Conservation (phyloP, 2,113 vertebrate species). For the Actenoides lindsayi region DNA sequence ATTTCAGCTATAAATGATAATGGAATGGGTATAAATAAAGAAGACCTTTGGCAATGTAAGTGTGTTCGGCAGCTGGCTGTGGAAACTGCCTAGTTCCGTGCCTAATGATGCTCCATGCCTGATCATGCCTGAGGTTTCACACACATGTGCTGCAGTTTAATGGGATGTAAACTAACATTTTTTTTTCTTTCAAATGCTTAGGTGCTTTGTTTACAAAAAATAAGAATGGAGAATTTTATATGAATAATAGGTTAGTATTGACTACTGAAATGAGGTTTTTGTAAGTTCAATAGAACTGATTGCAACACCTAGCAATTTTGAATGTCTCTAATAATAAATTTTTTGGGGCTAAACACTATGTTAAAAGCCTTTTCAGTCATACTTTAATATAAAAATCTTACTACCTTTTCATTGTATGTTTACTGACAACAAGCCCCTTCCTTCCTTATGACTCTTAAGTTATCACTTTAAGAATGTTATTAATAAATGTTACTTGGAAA, state of each 20-base stretch:
- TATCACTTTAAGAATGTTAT: constrained; percentile 54
- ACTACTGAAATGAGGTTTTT: constrained; percentile 59
- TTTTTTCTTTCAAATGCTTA: constrained; percentile 34
- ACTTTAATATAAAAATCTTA: constrained; percentile 39
- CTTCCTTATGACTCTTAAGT: constrained; percentile 47
- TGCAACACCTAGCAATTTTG: constrained; percentile 25
- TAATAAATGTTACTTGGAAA: constrained; percentile 64
- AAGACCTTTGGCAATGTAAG: background rate
- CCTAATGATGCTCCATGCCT: constrained; percentile 27
- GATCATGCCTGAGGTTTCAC: constrained; percentile 40
- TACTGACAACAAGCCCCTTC: constrained; percentile 52
- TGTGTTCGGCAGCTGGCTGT: constrained; percentile 35
- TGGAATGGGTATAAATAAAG: background rate
- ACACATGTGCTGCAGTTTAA: constrained; percentile 28
- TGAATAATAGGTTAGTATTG: constrained; percentile 39
- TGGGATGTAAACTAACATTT: constrained; percentile 52
- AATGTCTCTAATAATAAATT: constrained; percentile 34
- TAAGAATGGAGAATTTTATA: constrained; percentile 21
- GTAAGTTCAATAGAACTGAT: constrained; percentile 13
- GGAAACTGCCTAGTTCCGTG: constrained; percentile 38
- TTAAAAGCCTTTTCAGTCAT: constrained; percentile 38
- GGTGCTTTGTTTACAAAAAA: constrained; percentile 61
- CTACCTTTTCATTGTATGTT: constrained; percentile 43
- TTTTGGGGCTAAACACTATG: constrained; percentile 33
- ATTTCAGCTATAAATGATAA: background rate